Base-by-base conservation (phyloP, 1,140 invertebrate species). In the Carcinoscorpius rotundicauda region DNA sequence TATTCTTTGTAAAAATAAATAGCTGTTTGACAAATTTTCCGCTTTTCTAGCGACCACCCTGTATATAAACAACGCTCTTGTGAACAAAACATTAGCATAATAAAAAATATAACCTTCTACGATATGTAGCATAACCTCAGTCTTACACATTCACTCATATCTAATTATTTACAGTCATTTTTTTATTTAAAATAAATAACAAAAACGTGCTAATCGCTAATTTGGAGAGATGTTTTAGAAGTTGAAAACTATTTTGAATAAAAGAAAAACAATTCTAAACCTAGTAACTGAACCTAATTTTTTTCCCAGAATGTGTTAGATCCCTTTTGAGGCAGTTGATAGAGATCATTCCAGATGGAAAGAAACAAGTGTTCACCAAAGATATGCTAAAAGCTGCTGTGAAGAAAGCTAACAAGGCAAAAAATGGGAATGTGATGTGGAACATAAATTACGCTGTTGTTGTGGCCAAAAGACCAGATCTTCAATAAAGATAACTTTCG, bases 401-500 rank as follows among this genome's bases (percentile, higher is more conserved):
- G 5, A 68, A 68, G 53, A 66, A 68, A 61, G 61, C 64, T 3
- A 68, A 68, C 9, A 68, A 68, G 60, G 64, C 64, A 3, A 61
- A 61, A n/a, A 55, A 64, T 4, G 62, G 67, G 9, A 56, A 58
- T 4, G 62, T 66, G 3, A 64, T 64, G 4, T 68, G 64, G 67
- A 64, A 61, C 10, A 62, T 68, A 10, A 65, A 68, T 29, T 68
- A 68, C 51, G 67, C 55, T 10, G 50, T 66, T 4, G 67, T 68
- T 4, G 58, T 68, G 4, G 67, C 67, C 8, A 63, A 66, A 50
- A 63, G 67, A 62, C 64, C 67, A 0, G 67, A 68, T 49, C 49
- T 58, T 29, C 29, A 29, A 29, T 29, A 2, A 29, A 29, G 29
- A 29, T 29, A 29, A 29, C 29, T 29, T 29, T 29, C 29, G 29